These are phyloP conservation scores for Pseudochirops cupreus DNA, from an alignment of 2,797 vertebrate species.

Conservation along the genomic window DNA sequence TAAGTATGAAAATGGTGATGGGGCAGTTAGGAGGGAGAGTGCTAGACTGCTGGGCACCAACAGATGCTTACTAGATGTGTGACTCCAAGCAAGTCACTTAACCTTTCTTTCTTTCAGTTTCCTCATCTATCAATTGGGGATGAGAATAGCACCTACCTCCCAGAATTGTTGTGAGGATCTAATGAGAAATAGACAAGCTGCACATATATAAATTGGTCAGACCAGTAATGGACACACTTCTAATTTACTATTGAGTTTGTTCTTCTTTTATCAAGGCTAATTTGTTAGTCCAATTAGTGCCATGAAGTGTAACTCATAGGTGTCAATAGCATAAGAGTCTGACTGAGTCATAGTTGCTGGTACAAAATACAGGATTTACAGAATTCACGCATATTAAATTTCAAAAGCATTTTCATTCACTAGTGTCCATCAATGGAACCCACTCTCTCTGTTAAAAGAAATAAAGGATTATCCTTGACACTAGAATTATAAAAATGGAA, in stretches of 20 bases:
- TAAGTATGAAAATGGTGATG: not conserved
- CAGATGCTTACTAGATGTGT: not conserved
- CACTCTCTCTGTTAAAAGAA: not conserved
- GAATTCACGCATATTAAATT: not conserved
- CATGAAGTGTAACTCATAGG: not conserved
- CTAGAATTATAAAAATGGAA: not conserved
- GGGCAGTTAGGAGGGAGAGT: not conserved
- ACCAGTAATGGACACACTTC: not conserved
- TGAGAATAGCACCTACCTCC: not conserved
- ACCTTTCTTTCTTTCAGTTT: not conserved
- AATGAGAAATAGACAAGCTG: not conserved
- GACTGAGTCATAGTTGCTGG: not conserved
- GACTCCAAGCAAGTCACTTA: not conserved
- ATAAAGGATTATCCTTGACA: not conserved
- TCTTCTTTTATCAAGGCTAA: not conserved
- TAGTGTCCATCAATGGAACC: not conserved
- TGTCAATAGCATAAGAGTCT: not conserved
- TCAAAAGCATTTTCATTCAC: not conserved
- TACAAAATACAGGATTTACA: not conserved
- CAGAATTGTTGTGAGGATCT: not conserved
- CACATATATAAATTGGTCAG: not conserved
- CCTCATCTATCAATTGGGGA: not conserved
- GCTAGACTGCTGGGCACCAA: not conserved
- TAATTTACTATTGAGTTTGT: not conserved
- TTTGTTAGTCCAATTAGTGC: not conserved